Base-by-base conservation (phyloP, 2,888 invertebrate genomes). In the Chymomyza fuscimana region DNA sequence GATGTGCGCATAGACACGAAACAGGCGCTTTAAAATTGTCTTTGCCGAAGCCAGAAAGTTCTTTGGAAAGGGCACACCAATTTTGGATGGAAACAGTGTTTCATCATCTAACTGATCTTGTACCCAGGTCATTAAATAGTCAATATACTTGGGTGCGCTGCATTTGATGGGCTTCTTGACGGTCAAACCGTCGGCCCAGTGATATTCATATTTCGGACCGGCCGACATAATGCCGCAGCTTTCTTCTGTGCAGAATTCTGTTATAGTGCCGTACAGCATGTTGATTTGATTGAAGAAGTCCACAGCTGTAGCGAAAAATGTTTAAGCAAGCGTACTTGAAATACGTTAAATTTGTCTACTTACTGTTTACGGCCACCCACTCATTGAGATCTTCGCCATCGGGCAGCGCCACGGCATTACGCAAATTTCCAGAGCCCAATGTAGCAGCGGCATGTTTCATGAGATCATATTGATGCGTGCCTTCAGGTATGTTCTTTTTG, bases 271-370 rank as follows among this genome's bases (percentile, higher is more conserved):
- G 90, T 99, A 99, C 78, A 99, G 93, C 99, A 99, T 99, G 93
- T 99, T 99, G 91, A 99, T 99, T 94, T 99, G 99, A 93, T 99
- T 99, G 93, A 99, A 99, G 93, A 99, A 99, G 93, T 99, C 99
- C 77, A 99, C 99, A 89, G 99, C 99, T 99, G 93, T 56, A 3
- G 25, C 16, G 19, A n/a, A 54, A 19, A 54, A 9, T 67, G 10
- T 62, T 56, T 66, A 51, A 58, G 32, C 7, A 46, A 46, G n/a
- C 6, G n/a, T 15, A 51, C n/a, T 40, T 46, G 58, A 40, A 40
- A 29, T 19, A n/a, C 5, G 12, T 59, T 0, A 7, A 29, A 61
- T 32, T 9, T 67, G 7, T 16, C 3, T 16, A 94, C 97, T 95
- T 92, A 98, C 99, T 99, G 92, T 99, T 99, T 60, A 99, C 99